Base-by-base conservation (phyloP, 2,113 vertebrate species). In the Thomomys bottae region DNA sequence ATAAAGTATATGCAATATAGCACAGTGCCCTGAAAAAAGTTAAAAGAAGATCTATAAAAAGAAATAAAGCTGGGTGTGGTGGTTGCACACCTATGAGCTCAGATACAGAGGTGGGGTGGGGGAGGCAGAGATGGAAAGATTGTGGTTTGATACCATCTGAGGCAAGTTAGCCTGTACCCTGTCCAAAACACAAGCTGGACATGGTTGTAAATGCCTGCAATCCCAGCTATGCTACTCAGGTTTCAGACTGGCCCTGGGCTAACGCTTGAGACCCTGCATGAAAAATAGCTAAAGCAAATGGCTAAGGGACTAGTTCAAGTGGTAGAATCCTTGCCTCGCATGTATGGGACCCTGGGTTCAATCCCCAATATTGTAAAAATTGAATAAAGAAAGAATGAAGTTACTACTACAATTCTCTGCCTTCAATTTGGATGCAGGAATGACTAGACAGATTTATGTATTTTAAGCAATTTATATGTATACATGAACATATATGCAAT, bases 41-140 rank as follows among this genome's bases (percentile, higher is more conserved):
- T 91, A 73, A 88, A 45, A 42, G 8, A 66, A 77, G 26, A 93
- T 93, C 71, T 64, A 3, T 84, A 40, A 92, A 86, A 93, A 79
- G n/a, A 86, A 84, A 24, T 89, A 28, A 70, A 30, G n/a, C 45
- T 45, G 34, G 17, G 23, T 15, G 36, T 36, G 66, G 24, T 54
- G 49, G 23, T 23, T 23, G 2, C 2, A 79, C n/a, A 79, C 45
- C 73, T 83, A 21, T 67, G 15, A 26, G 45, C n/a, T 17, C 24
- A 7, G 5, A 36, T 68, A 71, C 45, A 57, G 49, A 54, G 49
- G 49, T 54, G 49, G 49, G 49, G 49, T 54, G 49, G 49, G 17
- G 34, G 83, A 84, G 49, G 49, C 45, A 38, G 49, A 38, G 45
- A 68, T 26, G 14, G 11, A 54, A 38, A 38, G 20, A 32, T 71